Evolutionary conservation across 2,113 vertebrate species (phyloP).

Genomic region (Terrapene triunguis): DNA sequence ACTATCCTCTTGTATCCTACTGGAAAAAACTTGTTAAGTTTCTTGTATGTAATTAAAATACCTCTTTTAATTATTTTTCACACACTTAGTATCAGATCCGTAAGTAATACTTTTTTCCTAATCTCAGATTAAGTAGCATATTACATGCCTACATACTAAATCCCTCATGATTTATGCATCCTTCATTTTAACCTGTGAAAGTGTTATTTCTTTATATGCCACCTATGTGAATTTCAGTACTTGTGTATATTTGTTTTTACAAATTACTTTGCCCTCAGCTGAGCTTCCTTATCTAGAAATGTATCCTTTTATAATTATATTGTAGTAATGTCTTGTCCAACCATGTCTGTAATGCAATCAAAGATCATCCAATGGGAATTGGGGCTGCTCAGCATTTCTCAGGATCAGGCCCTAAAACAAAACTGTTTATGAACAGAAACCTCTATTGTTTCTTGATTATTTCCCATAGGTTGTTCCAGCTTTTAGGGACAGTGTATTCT

Average conservation of each 20-base stretch:
- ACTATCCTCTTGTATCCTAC: neutral
- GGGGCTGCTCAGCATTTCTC: neutral
- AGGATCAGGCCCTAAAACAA: neutral
- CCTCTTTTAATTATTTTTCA: neutral
- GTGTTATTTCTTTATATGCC: neutral
- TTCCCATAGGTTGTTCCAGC: neutral
- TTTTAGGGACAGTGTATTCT: neutral
- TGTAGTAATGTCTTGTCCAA: slow-evolving; percentile 31
- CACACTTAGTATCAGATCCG: neutral
- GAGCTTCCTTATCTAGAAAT: neutral
- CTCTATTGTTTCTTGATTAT: neutral
- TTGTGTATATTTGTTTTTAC: neutral
- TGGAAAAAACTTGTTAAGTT: neutral
- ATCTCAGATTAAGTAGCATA: neutral
- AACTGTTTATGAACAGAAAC: slow-evolving; percentile 6
- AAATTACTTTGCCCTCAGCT: slow-evolving; percentile 27
- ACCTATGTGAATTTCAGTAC: neutral
- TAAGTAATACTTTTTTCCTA: neutral
- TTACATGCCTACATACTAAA: slow-evolving; percentile 11
- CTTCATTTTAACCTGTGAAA: slow-evolving; percentile 15
- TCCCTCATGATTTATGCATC: neutral
- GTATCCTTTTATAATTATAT: neutral
- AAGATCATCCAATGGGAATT: neutral
- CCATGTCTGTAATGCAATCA: neutral
- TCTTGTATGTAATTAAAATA: neutral